These are phyloP conservation scores for Oxyura jamaicensis DNA, from an alignment of 2,113 vertebrate species.

Conservation along the genomic window DNA sequence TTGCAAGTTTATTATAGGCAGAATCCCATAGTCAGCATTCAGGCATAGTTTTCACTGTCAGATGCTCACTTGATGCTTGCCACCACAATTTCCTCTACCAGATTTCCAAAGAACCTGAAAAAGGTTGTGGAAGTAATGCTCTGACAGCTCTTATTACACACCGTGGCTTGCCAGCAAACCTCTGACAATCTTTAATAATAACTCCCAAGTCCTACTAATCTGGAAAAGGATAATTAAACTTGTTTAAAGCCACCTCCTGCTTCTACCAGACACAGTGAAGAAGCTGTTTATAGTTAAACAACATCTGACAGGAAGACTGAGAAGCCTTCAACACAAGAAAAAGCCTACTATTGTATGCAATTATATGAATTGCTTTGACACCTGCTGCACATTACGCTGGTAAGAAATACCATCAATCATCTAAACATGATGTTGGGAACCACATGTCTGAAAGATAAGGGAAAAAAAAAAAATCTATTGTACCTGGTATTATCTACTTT, in stretches of 20 bases:
- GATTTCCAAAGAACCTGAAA: constrained; percentile 22
- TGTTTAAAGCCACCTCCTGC: neutral
- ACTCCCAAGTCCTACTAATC: neutral
- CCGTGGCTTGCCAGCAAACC: neutral
- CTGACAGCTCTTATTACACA: constrained; percentile 34
- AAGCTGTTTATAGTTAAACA: constrained; percentile 33
- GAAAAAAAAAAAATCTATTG: neutral
- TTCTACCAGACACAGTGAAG: neutral
- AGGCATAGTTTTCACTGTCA: neutral
- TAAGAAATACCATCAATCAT: neutral
- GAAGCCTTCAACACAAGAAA: neutral
- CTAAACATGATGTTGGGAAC: neutral
- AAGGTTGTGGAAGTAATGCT: neutral
- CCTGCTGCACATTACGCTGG: neutral
- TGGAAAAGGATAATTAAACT: constrained; percentile 33
- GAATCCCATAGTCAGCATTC: neutral
- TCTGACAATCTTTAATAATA: constrained; percentile 45
- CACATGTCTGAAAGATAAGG: neutral
- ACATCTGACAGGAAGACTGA: constrained; percentile 13
- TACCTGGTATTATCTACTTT: neutral
- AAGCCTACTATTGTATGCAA: neutral
- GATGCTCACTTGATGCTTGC: neutral
- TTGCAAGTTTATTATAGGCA: neutral
- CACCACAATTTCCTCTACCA: neutral
- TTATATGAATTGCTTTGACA: neutral